phyloP scores from a whole-genome alignment of 2,113 vertebrate genomes.

The Irena cyanogastra region DNA sequence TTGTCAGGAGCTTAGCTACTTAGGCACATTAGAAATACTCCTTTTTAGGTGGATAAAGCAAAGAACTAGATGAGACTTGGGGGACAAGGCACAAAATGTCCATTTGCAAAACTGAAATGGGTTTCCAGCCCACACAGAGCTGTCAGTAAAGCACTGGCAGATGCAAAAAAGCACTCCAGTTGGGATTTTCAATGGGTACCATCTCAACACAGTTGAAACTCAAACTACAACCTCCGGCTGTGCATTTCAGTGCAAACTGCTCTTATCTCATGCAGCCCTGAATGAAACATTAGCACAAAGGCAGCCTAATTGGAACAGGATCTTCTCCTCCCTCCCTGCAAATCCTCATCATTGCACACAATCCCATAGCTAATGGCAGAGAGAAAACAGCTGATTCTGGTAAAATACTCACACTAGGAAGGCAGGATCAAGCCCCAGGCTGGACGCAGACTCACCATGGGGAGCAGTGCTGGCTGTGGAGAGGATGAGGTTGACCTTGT shows the following conservation, averaged over 20 bases:
- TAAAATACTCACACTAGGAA: not conserved
- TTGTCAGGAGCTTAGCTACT: conserved; percentile 4
- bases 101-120: conserved; percentile 48
- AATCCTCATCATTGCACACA: conserved; percentile 49
- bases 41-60: not conserved
- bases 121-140: conserved; percentile 42
- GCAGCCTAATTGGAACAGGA: conserved; percentile 26
- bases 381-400: not conserved
- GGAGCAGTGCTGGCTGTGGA: not conserved
- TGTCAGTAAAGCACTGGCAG: conserved; percentile 49
- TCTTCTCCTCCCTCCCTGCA: conserved; percentile 12
- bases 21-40: not conserved
- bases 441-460: not conserved
- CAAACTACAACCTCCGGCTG: conserved; percentile 41
- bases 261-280: not conserved
- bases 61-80: conserved; percentile 56
- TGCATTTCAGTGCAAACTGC: conserved; percentile 30
- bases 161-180: conserved; percentile 19
- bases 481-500: not conserved
- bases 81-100: conserved; percentile 55
- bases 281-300: conserved; percentile 17
- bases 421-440: not conserved
- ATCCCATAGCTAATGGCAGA: not conserved
- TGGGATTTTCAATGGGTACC: conserved; percentile 57
- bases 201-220: conserved; percentile 42